phyloP scores from a whole-genome alignment of 2,113 vertebrate genomes.

The Gymnobelideus leadbeateri region DNA sequence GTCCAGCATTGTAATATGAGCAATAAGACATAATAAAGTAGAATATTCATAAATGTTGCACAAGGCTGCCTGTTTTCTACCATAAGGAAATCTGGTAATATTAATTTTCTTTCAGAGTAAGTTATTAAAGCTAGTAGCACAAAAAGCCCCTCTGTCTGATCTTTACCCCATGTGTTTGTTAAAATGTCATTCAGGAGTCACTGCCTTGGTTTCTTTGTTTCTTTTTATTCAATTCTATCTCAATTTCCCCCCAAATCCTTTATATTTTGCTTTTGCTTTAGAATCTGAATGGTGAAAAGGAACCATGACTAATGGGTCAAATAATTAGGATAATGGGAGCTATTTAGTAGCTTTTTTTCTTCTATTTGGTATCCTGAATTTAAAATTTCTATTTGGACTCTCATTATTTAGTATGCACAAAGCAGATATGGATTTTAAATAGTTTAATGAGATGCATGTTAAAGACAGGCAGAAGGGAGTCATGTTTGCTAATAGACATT shows the following conservation, averaged over 20 bases:
- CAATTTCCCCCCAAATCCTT: slow-evolving; percentile 36
- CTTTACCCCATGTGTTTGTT: slow-evolving; percentile 63
- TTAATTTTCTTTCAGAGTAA: slow-evolving; percentile 67
- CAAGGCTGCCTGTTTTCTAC: slow-evolving; percentile 62
- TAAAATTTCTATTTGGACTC: slow-evolving; percentile 21
- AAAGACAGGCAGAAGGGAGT: slow-evolving; percentile 2
- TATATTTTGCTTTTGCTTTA: slow-evolving; percentile 53
- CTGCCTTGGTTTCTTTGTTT: slow-evolving; percentile 51
- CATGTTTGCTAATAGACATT: slow-evolving; percentile 12
- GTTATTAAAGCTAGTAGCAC: slow-evolving; percentile 58
- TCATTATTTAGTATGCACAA: not conserved
- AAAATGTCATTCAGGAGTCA: slow-evolving; percentile 34
- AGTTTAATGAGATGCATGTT: slow-evolving; percentile 24
- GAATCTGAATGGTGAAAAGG: slow-evolving; percentile 30
- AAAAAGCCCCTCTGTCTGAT: slow-evolving; percentile 72
- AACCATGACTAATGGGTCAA: slow-evolving; percentile 22
- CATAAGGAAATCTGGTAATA: slow-evolving; percentile 62
- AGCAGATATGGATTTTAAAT: slow-evolving; percentile 7
- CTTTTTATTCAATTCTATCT: slow-evolving; percentile 52
- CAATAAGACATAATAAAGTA: slow-evolving; percentile 68
- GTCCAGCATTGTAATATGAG: slow-evolving; percentile 71
- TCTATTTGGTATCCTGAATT: slow-evolving; percentile 2
- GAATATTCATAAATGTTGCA: slow-evolving; percentile 75
- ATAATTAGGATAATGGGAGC: slow-evolving; percentile 24
- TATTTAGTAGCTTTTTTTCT: slow-evolving; percentile 28